These are phyloP conservation scores for Drosophila littoralis DNA, from an alignment of 1,140 invertebrate genomes.

Conservation along the genomic window DNA sequence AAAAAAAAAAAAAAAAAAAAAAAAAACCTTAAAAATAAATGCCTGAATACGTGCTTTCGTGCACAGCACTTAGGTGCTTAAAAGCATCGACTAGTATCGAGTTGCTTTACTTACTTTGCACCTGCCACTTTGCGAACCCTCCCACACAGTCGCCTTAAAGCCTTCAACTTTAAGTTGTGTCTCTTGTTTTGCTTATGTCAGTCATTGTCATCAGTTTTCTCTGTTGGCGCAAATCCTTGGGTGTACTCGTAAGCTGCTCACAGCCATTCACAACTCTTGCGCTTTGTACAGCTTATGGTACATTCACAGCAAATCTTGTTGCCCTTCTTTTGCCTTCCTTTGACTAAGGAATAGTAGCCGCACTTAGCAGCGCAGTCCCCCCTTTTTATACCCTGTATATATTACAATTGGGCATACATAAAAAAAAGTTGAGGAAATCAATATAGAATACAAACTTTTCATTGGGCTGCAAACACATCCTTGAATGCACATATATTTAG, in stretches of 20 bases:
- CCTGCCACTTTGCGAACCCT: conserved; percentile 12
- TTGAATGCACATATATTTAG: too few species aligned
- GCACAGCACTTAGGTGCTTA: conserved; percentile 9
- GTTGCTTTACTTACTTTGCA: conserved; percentile 10
- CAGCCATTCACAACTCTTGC: conserved; percentile 23
- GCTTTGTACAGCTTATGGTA: conserved; percentile 65
- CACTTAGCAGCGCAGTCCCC: conserved; percentile 1
- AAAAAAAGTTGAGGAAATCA: not conserved
- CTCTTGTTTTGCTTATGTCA: conserved; percentile 17
- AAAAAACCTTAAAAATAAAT: not conserved
- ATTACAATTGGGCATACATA: not conserved
- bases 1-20: too few species aligned
- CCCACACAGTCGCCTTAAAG: conserved; percentile 14
- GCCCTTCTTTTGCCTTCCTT: not conserved
- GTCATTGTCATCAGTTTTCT: conserved; percentile 43
- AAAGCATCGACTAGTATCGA: conserved; percentile 1
- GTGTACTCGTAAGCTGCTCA: conserved; percentile 44
- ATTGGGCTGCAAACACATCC: too few species aligned
- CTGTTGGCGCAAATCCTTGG: conserved; percentile 39
- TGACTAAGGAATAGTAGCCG: conserved; percentile 2
- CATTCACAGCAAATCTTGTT: conserved; percentile 54
- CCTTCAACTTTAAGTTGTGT: conserved; percentile 9
- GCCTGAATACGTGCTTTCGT: not conserved
- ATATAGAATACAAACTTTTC: not conserved
- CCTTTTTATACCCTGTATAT: not conserved